Base-by-base conservation (phyloP, 1,140 invertebrate genomes). In the Bradynema listronoti region DNA sequence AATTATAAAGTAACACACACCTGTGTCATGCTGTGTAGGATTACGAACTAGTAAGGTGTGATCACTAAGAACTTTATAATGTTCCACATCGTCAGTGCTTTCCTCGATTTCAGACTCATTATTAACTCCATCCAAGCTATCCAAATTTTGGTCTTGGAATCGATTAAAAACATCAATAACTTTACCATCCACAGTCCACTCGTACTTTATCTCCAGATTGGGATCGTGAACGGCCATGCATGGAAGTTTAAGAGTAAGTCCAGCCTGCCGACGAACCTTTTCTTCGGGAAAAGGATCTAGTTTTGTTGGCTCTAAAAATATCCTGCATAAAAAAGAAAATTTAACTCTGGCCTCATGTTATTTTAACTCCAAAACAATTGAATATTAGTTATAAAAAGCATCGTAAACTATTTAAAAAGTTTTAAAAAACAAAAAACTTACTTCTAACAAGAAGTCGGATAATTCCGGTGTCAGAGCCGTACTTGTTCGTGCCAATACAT, bases 1-100 rank as follows among this genome's bases (percentile, higher is more conserved):
- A n/a, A n/a, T n/a, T n/a, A n/a, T n/a, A n/a, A n/a, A n/a, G n/a
- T n/a, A n/a, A n/a, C n/a, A n/a, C n/a, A n/a, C n/a, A n/a, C n/a
- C n/a, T 11, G 91, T 92, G 80, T 99, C 93, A 56, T 93, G 80
- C 80, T 92, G 90, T 24, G 86, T 89, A 7, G 91, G 94, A 80
- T 91, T 91, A 3, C 88, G 87, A 56, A 98, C 95, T 11, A 89
- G 89, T 49, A 98, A 80, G 0, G 92, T 94, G 77, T 89, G 88
- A 81, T 97, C 92, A 62, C 87, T 79, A 71, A 64, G 39, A 39
- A 78, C 64, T n/a, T 49, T 19, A 43, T 61, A 75, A 27, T 66
- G 58, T 22, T 53, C 71, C n/a, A n/a, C n/a, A n/a, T n/a, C n/a
- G n/a, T n/a, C n/a, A n/a, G n/a, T n/a, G n/a, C n/a, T n/a, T n/a